These are phyloP conservation scores for Semicossyphus pulcher DNA, from an alignment of 2,113 vertebrate genomes.

Conservation along the genomic window DNA sequence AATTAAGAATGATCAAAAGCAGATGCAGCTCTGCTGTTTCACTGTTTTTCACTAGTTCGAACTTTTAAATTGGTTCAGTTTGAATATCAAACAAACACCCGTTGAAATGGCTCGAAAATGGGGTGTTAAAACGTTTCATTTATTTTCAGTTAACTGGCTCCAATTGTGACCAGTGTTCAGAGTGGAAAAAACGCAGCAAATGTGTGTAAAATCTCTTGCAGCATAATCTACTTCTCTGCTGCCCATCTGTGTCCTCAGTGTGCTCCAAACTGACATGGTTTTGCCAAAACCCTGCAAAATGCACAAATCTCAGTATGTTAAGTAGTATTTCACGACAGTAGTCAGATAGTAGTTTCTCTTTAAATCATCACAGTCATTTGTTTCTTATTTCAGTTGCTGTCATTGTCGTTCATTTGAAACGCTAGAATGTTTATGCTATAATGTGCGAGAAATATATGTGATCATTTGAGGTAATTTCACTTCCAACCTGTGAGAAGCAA, in stretches of 20 bases:
- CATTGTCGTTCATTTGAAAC: background rate
- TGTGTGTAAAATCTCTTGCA: constrained; percentile 6
- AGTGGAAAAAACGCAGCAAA: background rate
- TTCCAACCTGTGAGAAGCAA: background rate
- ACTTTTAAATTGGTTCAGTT: constrained; percentile 31
- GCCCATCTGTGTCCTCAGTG: constrained; percentile 14
- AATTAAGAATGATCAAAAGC: constrained; percentile 43
- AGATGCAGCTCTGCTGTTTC: constrained; percentile 11
- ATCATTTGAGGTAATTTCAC: background rate
- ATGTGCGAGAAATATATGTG: background rate
- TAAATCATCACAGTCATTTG: background rate
- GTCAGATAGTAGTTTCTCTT: background rate
- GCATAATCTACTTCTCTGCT: constrained; percentile 18
- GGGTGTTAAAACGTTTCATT: background rate
- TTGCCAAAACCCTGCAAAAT: constrained; percentile 2
- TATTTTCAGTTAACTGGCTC: constrained; percentile 7
- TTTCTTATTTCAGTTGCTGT: background rate
- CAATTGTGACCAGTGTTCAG: constrained; percentile 6
- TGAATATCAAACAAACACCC: constrained; percentile 5
- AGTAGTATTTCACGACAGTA: background rate
- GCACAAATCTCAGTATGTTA: background rate
- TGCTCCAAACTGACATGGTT: background rate
- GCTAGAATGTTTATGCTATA: background rate
- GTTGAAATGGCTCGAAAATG: constrained; percentile 7
- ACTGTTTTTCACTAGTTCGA: constrained; percentile 23